Conservation (phyloP, 2,888 invertebrate species). For the Nemurella pictetii region DNA sequence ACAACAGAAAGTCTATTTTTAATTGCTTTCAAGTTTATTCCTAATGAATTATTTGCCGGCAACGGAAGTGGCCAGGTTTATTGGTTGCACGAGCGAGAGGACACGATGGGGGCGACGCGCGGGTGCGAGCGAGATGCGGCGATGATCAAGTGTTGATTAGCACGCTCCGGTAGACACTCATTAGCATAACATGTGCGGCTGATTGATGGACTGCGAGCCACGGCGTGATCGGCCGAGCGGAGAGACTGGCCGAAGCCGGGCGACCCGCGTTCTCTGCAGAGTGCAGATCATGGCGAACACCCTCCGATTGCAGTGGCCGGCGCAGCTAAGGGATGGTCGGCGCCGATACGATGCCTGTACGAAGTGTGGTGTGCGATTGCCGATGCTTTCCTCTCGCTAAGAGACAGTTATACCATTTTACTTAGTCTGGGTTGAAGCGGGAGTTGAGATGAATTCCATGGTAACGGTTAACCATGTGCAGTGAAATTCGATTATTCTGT, state of each 20-base stretch:
- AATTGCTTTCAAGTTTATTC: not conserved
- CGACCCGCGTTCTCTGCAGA: not conserved
- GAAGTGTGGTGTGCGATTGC: no score
- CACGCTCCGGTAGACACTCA: conserved; percentile 35
- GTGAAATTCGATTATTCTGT: no score
- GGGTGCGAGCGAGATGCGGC: not conserved
- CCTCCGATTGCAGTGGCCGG: not conserved
- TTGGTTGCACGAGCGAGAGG: not conserved
- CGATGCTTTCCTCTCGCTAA: no score
- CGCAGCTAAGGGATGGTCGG: no score
- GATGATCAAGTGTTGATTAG: conserved; percentile 38
- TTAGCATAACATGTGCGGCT: conserved; percentile 33
- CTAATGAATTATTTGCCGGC: not conserved
- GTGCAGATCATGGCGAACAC: not conserved
- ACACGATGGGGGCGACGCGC: not conserved
- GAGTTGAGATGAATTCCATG: no score
- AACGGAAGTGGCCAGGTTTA: not conserved
- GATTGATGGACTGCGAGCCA: not conserved
- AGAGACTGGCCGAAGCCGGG: not conserved
- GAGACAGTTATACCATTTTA: no score
- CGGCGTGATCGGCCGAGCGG: not conserved
- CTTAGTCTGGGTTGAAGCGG: no score
- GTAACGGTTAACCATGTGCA: no score
- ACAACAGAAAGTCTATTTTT: not conserved
- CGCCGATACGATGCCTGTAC: no score